Evolutionary conservation across 2,113 vertebrate genomes (phyloP).

Genomic region (Pterocles burchelli): DNA sequence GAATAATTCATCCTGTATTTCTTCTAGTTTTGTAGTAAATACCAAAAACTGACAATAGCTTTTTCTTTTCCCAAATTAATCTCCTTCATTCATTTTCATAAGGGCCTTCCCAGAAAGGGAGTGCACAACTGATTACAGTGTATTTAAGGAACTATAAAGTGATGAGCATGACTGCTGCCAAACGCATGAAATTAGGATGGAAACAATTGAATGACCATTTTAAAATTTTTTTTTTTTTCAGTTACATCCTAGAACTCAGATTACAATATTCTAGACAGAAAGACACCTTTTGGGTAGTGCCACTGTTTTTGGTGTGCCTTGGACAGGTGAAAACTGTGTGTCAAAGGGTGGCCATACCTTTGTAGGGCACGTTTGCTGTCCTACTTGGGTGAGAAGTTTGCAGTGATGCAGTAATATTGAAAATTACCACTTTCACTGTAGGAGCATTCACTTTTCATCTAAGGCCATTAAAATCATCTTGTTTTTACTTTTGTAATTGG

Average conservation of each 20-base stretch:
- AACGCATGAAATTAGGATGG: neutral
- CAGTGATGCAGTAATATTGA: neutral
- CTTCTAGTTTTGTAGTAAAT: neutral
- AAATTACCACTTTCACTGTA: neutral
- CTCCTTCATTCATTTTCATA: neutral
- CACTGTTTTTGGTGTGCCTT: neutral
- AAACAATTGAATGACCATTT: neutral
- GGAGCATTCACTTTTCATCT: neutral
- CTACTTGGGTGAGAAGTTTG: neutral
- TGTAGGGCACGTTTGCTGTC: neutral
- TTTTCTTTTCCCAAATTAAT: neutral
- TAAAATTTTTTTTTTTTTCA: neutral
- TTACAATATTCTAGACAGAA: neutral
- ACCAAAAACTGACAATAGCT: neutral
- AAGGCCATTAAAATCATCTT: neutral
- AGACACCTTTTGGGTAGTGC: neutral
- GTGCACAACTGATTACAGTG: neutral
- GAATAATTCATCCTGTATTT: neutral
- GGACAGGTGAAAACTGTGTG: neutral
- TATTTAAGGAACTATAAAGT: neutral
- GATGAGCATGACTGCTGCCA: neutral
- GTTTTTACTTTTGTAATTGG: constrained; percentile 7
- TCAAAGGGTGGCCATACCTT: neutral
- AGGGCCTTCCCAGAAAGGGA: neutral
- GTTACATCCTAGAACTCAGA: neutral